Conservation (phyloP, 1,140 invertebrate species). For the Drosophila nannoptera region DNA sequence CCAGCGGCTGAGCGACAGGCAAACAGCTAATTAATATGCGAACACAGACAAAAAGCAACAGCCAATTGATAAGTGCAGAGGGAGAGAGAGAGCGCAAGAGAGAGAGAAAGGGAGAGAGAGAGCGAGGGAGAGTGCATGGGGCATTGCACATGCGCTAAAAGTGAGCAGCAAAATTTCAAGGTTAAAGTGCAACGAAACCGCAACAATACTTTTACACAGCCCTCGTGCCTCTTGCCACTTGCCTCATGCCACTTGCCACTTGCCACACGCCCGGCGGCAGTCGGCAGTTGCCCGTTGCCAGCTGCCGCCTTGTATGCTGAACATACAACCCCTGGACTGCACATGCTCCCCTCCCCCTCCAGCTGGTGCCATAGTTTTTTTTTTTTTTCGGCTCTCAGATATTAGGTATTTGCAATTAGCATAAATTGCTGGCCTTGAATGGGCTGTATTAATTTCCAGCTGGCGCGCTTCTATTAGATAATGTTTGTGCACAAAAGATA, state of each 20-base stretch:
- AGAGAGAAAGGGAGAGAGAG: background rate
- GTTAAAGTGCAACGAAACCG: constrained; percentile 79
- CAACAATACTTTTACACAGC: constrained; percentile 56
- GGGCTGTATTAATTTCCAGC: constrained; percentile 57
- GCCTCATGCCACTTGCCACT: no score
- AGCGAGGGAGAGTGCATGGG: constrained; percentile 28
- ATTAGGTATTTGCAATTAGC: constrained; percentile 29
- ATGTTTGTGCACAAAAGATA: constrained; percentile 41
- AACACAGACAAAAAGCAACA: constrained; percentile 27
- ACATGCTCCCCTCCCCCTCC: background rate
- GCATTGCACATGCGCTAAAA: constrained; percentile 64
- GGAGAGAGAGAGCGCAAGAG: background rate
- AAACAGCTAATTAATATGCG: constrained; percentile 46
- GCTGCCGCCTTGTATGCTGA: no score
- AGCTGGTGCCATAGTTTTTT: background rate
- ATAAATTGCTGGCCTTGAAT: constrained; percentile 60
- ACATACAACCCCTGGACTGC: constrained; percentile 9
- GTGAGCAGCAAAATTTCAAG: constrained; percentile 67
- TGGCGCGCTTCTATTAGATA: constrained; percentile 55
- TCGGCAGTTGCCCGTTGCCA: no score
- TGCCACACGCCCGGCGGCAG: no score
- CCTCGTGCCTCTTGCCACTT: background rate
- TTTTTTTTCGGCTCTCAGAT: background rate
- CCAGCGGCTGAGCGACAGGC: constrained; percentile 7
- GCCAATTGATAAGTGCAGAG: constrained; percentile 34